phyloP scores from a whole-genome alignment of 2,797 vertebrate species.

The Acrossocheilus fasciatus region DNA sequence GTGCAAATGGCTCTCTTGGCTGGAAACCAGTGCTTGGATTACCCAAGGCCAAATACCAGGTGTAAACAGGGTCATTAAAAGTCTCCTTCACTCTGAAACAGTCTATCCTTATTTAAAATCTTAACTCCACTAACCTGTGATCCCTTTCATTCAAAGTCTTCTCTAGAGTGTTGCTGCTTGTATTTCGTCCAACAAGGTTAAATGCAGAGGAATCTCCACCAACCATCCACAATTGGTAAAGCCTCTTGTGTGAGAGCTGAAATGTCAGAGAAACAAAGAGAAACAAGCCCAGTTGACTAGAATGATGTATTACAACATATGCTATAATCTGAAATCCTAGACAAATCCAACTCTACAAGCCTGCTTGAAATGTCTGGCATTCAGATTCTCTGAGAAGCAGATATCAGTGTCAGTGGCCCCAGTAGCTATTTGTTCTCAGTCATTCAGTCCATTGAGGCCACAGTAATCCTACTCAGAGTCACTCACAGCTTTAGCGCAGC shows the following conservation, averaged over 20 bases:
- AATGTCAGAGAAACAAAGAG: not conserved
- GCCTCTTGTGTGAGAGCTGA: not conserved
- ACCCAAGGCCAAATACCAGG: not conserved
- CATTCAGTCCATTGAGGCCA: slow-evolving; percentile 59
- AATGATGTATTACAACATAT: slow-evolving; percentile 16
- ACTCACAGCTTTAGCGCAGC: slow-evolving; percentile 56
- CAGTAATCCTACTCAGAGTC: slow-evolving; percentile 62
- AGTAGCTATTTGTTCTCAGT: slow-evolving; percentile 53
- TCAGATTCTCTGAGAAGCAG: slow-evolving; percentile 29
- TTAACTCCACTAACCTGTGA: not conserved
- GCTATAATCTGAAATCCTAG: slow-evolving; percentile 18
- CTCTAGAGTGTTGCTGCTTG: not conserved
- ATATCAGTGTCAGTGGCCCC: slow-evolving; percentile 40
- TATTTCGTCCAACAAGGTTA: not conserved
- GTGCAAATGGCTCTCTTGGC: not conserved
- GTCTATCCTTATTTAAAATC: not conserved
- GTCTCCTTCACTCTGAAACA: not conserved
- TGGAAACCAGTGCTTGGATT: not conserved
- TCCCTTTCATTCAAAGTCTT: not conserved
- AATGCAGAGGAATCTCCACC: not conserved
- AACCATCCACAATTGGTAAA: not conserved
- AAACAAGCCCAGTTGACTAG: not conserved
- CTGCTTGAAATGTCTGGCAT: not conserved
- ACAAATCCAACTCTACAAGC: slow-evolving; percentile 21
- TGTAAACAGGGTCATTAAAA: not conserved